phyloP scores from a whole-genome alignment of 1,140 invertebrate species.

The Megalopta genalis region DNA sequence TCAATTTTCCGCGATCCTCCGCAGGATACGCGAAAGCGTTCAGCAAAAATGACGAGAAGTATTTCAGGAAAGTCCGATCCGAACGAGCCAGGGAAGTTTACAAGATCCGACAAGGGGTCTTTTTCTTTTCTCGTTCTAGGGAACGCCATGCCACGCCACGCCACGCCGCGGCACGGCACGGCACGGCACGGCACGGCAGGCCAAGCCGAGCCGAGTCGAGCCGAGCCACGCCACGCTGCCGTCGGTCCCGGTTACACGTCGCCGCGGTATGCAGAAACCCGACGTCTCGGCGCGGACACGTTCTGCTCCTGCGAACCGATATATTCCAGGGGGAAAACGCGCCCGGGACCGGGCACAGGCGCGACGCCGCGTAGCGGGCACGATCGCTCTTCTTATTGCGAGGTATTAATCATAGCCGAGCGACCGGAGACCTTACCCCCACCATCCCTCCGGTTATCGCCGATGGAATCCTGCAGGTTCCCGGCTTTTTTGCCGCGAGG shows the following conservation, averaged over 20 bases:
- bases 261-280: constrained; percentile 51
- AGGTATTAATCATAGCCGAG: constrained; percentile 43
- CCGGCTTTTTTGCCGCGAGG: constrained; percentile 5
- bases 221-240: neutral
- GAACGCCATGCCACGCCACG: too few relatives aligned
- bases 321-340: constrained; percentile 23
- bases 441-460: constrained; percentile 10
- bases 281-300: constrained; percentile 23
- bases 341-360: neutral
- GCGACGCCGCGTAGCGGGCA: constrained; percentile 9
- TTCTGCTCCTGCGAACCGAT: constrained; percentile 11
- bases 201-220: too few relatives aligned
- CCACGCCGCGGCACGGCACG: too few relatives aligned
- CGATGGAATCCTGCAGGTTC: constrained; percentile 36
- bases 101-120: too few relatives aligned
- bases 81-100: too few relatives aligned
- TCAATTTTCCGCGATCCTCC: too few relatives aligned
- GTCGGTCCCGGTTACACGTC: constrained; percentile 25
- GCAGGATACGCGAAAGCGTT: too few relatives aligned
- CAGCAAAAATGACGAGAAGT: too few relatives aligned
- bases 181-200: too few relatives aligned
- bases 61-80: too few relatives aligned
- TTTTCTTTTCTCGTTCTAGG: too few relatives aligned
- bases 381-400: constrained; percentile 22
- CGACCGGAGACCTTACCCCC: constrained; percentile 23